Evolutionary conservation across 2,797 vertebrate species (phyloP).

Genomic region (Cercopithecus mitis): DNA sequence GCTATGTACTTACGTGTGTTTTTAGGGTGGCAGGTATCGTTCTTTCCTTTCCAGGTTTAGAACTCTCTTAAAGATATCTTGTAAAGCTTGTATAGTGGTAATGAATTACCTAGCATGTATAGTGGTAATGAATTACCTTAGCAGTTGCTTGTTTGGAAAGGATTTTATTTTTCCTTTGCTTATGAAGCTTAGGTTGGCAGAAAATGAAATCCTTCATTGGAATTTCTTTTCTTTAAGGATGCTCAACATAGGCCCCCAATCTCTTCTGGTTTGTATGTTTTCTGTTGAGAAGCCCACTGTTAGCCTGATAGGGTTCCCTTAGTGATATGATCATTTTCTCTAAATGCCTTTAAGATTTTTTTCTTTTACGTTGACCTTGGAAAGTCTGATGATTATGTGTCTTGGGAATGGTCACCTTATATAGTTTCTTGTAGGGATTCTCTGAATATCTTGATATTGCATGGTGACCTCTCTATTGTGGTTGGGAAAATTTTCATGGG

Average conservation of each 20-base stretch:
- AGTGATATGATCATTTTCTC: neutral
- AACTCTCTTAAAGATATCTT: neutral
- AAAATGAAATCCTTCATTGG: neutral
- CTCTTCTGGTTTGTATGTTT: neutral
- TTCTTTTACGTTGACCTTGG: neutral
- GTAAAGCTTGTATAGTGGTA: neutral
- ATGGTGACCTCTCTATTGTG: neutral
- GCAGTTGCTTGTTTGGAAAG: neutral
- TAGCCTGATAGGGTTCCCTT: neutral
- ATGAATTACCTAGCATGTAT: neutral
- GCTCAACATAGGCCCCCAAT: neutral
- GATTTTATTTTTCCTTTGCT: neutral
- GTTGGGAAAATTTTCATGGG: neutral
- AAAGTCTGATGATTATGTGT: neutral
- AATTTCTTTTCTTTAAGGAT: neutral
- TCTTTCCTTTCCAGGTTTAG: neutral
- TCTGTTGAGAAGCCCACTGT: neutral
- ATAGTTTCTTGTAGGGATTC: neutral
- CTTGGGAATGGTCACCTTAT: neutral
- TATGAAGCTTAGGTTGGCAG: neutral
- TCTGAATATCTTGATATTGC: neutral
- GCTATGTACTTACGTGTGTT: neutral
- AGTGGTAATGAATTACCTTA: neutral
- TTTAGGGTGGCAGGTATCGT: neutral
- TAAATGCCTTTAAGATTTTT: neutral